Conservation (phyloP, 2,797 vertebrate species). For the Xerus rutilus region DNA sequence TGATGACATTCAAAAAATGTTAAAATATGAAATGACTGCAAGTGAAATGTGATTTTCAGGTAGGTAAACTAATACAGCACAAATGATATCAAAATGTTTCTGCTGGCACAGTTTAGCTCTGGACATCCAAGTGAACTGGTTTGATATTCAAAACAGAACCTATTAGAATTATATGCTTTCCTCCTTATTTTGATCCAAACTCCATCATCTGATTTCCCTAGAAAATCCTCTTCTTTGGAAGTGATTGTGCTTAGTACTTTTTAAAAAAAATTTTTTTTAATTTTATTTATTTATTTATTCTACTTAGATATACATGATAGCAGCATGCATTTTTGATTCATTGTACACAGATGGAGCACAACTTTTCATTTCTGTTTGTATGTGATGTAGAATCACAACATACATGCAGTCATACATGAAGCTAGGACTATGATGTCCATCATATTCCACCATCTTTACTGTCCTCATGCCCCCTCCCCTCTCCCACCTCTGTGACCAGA, state of each 20-base stretch:
- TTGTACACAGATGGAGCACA: no score
- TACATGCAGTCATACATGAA: no score
- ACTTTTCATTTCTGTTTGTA: no score
- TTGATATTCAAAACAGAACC: conserved; percentile 86
- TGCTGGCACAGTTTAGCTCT: conserved; percentile 73
- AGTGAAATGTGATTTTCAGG: conserved; percentile 87
- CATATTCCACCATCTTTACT: no score
- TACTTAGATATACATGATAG: no score
- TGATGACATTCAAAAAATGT: conserved; percentile 88
- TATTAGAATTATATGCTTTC: conserved; percentile 84
- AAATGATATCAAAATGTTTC: conserved; percentile 79
- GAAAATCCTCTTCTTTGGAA: conserved; percentile 78
- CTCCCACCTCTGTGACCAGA: no score
- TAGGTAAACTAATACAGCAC: conserved; percentile 87
- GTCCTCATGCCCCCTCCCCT: no score
- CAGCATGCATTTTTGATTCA: no score
- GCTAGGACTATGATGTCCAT: no score
- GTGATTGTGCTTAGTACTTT: conserved; percentile 63
- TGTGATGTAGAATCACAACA: no score
- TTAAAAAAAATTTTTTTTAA: no score
- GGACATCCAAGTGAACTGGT: conserved; percentile 82
- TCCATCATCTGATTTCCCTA: conserved; percentile 81
- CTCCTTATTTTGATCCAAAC: conserved; percentile 85
- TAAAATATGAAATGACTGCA: conserved; percentile 90
- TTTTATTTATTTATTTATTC: no score